These are phyloP conservation scores for Tangara arthus DNA, from an alignment of 2,797 vertebrate genomes.

Conservation along the genomic window DNA sequence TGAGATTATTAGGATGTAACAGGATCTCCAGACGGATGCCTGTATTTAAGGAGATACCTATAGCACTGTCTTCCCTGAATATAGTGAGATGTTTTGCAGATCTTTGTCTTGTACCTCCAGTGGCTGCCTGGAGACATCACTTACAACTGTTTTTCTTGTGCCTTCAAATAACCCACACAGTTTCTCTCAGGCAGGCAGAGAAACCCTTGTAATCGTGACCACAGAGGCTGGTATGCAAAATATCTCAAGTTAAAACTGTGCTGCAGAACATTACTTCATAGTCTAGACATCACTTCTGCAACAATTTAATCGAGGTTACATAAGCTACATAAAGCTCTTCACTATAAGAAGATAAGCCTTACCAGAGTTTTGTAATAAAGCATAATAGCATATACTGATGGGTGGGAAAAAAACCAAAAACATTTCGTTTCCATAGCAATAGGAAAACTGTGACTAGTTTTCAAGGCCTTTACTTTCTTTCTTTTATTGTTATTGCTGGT, in stretches of 20 bases:
- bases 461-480: constrained; percentile 5
- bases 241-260: neutral
- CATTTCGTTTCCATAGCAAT: constrained; percentile 32
- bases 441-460: neutral
- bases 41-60: neutral
- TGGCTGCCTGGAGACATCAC: neutral
- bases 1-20: neutral
- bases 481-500: constrained; percentile 9
- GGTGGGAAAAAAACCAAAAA: neutral
- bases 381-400: neutral
- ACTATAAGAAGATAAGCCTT: neutral
- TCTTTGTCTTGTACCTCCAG: neutral
- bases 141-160: neutral
- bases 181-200: neutral
- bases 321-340: neutral
- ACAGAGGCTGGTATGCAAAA: neutral
- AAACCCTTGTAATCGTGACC: neutral
- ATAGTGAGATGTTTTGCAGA: neutral
- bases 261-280: neutral
- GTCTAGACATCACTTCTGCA: neutral
- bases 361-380: constrained; percentile 30
- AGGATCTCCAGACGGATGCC: neutral
- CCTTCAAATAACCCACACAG: neutral
- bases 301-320: neutral
- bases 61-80: neutral